A percentile compares a stretch with the other conserved stretches of the same genome.
Evolutionary conservation across 1,140 invertebrate species (phyloP).

Genomic region (Drosophila bifasciata): DNA sequence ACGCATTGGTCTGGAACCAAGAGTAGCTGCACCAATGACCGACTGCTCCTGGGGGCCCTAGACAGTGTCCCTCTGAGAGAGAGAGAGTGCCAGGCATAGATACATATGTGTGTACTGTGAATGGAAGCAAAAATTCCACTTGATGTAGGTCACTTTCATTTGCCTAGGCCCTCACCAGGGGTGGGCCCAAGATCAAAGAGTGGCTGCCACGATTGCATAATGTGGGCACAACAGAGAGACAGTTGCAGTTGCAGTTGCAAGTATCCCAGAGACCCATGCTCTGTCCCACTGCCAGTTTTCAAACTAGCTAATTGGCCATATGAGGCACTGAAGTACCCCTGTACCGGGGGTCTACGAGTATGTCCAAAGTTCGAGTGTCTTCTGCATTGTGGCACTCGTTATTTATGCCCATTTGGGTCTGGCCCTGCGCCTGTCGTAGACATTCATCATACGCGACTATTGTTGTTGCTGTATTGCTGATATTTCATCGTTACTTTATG

Average conservation of each 20-base stretch:
- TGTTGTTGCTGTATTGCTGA: too few species aligned
- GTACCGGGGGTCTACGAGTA: too few species aligned
- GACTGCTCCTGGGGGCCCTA: conserved; percentile 36
- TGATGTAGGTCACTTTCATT: conserved; percentile 82
- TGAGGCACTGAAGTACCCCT: too few species aligned
- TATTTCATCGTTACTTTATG: conserved; percentile 65
- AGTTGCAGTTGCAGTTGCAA: conserved; percentile 3
- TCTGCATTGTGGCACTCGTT: conserved; percentile 33
- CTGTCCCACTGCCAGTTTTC: conserved; percentile 15
- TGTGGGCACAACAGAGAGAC: conserved; percentile 69
- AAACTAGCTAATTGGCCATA: conserved; percentile 35
- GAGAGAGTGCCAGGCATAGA: neutral
- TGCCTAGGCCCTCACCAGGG: conserved; percentile 46
- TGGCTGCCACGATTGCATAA: conserved; percentile 70
- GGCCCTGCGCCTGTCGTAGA: conserved; percentile 59
- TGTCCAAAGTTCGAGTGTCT: conserved; percentile 40
- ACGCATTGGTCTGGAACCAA: conserved; percentile 58
- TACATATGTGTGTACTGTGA: conserved; percentile 50
- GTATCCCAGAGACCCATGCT: neutral
- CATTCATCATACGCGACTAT: conserved; percentile 63
- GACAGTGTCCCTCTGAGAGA: conserved; percentile 23
- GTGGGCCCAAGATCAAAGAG: conserved; percentile 74
- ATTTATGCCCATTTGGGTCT: conserved; percentile 57
- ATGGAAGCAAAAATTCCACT: conserved; percentile 66
- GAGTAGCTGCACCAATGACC: conserved; percentile 39